Percentiles rank a stretch among this genome's conserved stretches.
These are phyloP conservation scores for Melanostoma mellinum DNA, from an alignment of 2,888 invertebrate species.

Conservation along the genomic window DNA sequence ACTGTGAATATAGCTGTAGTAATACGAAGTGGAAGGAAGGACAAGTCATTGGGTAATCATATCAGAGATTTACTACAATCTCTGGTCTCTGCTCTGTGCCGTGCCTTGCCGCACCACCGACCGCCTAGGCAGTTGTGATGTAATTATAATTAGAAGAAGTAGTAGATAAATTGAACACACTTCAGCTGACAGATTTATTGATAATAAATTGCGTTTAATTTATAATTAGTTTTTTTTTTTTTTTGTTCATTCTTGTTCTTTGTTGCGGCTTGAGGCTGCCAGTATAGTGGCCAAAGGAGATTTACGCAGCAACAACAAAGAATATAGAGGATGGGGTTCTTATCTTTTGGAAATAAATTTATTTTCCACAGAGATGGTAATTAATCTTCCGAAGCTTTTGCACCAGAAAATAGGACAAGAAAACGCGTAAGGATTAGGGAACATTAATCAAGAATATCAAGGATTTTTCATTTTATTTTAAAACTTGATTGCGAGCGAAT, in stretches of 20 bases:
- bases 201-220: slow-evolving; percentile 66
- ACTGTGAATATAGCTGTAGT: not conserved
- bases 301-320: slow-evolving; percentile 31
- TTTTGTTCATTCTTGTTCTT: slow-evolving; percentile 33
- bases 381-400: slow-evolving; percentile 64
- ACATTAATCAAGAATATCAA: slow-evolving; percentile 30
- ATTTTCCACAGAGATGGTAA: slow-evolving; percentile 54
- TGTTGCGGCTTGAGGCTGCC: not conserved
- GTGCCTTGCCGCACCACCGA: no score
- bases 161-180: slow-evolving; percentile 61
- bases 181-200: slow-evolving; percentile 64
- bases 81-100: not conserved
- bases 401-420: slow-evolving; percentile 19
- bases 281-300: slow-evolving; percentile 3
- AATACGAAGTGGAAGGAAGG: slow-evolving; percentile 1
- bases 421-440: slow-evolving; percentile 29
- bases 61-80: slow-evolving; percentile 11
- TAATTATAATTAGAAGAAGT: slow-evolving; percentile 30
- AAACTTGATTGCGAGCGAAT: slow-evolving; percentile 13
- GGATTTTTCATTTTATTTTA: slow-evolving; percentile 6
- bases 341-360: slow-evolving; percentile 55
- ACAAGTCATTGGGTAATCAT: slow-evolving; percentile 8
- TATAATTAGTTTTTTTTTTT: slow-evolving; percentile 56
- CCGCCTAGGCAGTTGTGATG: slow-evolving; percentile 8
- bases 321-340: slow-evolving; percentile 32